Evolutionary conservation across 1,140 invertebrate species (phyloP).

Genomic region (Oncopodura yosiiana): DNA sequence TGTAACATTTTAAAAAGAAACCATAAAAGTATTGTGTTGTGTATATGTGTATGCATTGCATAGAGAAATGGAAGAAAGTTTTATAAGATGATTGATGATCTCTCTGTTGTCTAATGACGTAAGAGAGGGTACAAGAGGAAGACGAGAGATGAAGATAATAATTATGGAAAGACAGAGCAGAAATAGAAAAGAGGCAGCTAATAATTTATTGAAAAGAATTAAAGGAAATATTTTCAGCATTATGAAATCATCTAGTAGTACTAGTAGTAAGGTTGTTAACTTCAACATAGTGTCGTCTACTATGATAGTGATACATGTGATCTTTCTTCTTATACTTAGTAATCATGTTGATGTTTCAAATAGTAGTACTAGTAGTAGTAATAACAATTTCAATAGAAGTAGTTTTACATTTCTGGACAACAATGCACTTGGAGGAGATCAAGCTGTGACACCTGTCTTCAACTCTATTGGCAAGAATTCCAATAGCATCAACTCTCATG

Average conservation of each 20-base stretch:
- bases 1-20: too few species aligned
- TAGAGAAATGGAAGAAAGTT: too few species aligned
- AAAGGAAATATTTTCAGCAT: not conserved
- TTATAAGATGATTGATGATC: too few species aligned
- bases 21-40: too few species aligned
- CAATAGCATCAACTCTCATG: not conserved
- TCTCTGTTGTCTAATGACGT: too few species aligned
- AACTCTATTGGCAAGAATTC: slow-evolving; percentile 1
- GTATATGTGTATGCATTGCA: too few species aligned
- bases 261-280: not conserved
- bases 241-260: not conserved
- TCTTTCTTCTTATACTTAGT: slow-evolving; percentile 1
- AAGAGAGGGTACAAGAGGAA: too few species aligned
- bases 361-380: slow-evolving; percentile 1
- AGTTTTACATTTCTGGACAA: not conserved
- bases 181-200: not conserved
- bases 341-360: not conserved
- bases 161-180: too few species aligned
- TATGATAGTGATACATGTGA: slow-evolving; percentile 9
- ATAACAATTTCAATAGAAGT: slow-evolving; percentile 7
- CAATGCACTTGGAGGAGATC: slow-evolving; percentile 3
- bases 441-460: slow-evolving; percentile 1
- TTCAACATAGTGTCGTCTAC: not conserved
- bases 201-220: not conserved
- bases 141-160: too few species aligned